Percentiles rank a stretch among this genome's conserved stretches.
phyloP scores from a whole-genome alignment of 2,888 invertebrate species.

The Cerastis rubricosa region DNA sequence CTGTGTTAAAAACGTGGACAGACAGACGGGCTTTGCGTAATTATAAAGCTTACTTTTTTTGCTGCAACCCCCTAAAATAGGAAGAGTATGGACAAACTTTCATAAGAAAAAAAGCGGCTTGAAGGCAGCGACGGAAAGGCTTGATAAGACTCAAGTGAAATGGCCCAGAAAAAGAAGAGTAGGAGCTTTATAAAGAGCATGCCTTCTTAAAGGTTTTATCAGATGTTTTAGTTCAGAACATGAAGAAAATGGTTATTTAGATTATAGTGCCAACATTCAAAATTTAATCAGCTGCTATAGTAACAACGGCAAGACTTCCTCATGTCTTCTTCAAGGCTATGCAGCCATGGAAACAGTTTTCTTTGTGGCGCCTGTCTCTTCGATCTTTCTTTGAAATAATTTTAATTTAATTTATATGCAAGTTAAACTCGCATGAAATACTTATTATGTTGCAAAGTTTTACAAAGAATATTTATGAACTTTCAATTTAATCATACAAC shows the following conservation, averaged over 20 bases:
- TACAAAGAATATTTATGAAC: not conserved
- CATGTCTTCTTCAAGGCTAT: not conserved
- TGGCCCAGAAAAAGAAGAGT: constrained; percentile 10
- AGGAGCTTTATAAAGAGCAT: constrained; percentile 16
- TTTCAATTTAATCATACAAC: not conserved
- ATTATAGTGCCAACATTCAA: constrained; percentile 1
- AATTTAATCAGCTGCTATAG: not conserved
- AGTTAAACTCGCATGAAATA: not conserved
- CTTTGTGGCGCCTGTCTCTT: not conserved
- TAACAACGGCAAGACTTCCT: not conserved
- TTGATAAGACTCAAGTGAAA: not conserved
- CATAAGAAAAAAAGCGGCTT: not conserved
- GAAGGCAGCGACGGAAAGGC: not conserved
- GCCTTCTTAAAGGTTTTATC: constrained; percentile 1
- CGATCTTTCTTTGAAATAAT: not conserved
- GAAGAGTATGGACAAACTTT: not conserved
- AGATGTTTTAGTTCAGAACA: not conserved
- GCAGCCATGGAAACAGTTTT: not conserved
- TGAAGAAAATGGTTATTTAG: not conserved
- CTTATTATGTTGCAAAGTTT: not conserved
- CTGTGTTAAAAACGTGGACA: not conserved
- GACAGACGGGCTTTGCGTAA: not conserved
- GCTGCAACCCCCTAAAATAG: not conserved
- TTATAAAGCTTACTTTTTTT: not conserved
- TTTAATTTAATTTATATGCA: not conserved